Percentiles rank a stretch among this genome's conserved stretches.
phyloP scores from a whole-genome alignment of 2,888 invertebrate genomes.

The Chrysodeixis includens region DNA sequence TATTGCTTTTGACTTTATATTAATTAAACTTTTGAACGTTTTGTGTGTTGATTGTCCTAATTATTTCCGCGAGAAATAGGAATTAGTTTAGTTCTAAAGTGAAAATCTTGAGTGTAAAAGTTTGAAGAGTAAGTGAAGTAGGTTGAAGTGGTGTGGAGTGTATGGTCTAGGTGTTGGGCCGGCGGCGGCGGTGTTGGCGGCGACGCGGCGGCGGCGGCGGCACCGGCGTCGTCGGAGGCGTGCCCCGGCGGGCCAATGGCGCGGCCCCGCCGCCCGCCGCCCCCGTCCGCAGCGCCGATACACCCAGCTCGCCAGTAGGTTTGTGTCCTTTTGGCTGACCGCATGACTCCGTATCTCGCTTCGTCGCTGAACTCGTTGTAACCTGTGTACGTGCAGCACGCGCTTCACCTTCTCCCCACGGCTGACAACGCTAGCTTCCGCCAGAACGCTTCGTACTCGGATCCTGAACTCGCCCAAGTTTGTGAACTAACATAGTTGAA shows the following conservation, averaged over 20 bases:
- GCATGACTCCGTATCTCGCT: slow-evolving; percentile 90
- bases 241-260: slow-evolving; percentile 86
- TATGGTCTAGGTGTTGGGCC: slow-evolving; percentile 62
- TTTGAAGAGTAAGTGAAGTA: slow-evolving; percentile 70
- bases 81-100: slow-evolving; percentile 67
- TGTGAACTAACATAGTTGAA: slow-evolving; percentile 75
- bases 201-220: slow-evolving; percentile 72
- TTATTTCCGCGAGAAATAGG: slow-evolving; percentile 44
- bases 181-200: slow-evolving; percentile 68
- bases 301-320: slow-evolving; percentile 88
- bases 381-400: slow-evolving; percentile 85
- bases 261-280: slow-evolving; percentile 80
- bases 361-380: slow-evolving; percentile 88
- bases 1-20: not conserved
- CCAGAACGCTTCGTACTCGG: slow-evolving; percentile 76
- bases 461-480: slow-evolving; percentile 68
- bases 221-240: slow-evolving; percentile 81
- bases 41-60: slow-evolving; percentile 5
- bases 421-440: slow-evolving; percentile 79
- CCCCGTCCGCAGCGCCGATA: slow-evolving; percentile 76
- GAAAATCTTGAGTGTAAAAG: slow-evolving; percentile 65
- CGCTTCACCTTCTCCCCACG: slow-evolving; percentile 79
- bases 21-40: not conserved
- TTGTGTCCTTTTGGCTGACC: slow-evolving; percentile 90
- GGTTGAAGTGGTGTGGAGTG: slow-evolving; percentile 70